These are phyloP conservation scores for Poeciliopsis paucimaculata DNA, from an alignment of 2,797 vertebrate species.

Conservation along the genomic window DNA sequence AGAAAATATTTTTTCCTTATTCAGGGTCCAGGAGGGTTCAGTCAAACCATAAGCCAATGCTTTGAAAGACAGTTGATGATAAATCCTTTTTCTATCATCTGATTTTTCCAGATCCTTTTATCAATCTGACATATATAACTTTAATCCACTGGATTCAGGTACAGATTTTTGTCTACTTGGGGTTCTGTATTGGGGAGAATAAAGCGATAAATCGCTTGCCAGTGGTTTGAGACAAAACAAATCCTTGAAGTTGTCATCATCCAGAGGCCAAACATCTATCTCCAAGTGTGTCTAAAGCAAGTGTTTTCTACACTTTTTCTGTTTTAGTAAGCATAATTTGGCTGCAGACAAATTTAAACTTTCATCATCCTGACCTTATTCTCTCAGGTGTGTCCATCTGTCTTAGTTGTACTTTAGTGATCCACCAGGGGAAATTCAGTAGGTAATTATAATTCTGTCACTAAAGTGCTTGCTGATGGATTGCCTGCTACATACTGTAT, in stretches of 20 bases:
- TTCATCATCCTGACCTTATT: slow-evolving; percentile 21
- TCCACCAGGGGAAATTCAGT: not conserved
- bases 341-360: slow-evolving; percentile 6
- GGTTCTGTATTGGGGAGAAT: not conserved
- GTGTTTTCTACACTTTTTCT: not conserved
- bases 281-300: not conserved
- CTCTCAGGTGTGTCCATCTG: slow-evolving; percentile 3
- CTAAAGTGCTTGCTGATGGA: slow-evolving; percentile 20
- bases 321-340: slow-evolving; percentile 7
- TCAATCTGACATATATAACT: not conserved
- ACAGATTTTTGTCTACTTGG: not conserved
- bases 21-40: too few relatives aligned
- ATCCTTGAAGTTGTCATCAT: not conserved
- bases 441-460: slow-evolving; percentile 16
- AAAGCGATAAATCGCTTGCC: not conserved
- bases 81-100: not conserved
- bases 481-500: slow-evolving; percentile 14
- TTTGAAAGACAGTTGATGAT: not conserved
- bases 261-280: not conserved
- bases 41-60: not conserved
- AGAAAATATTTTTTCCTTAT: not conserved
- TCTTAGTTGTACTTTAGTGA: slow-evolving; percentile 12
- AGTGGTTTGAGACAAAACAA: not conserved
- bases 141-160: not conserved
- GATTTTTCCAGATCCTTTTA: not conserved